These are phyloP conservation scores for Deilephila porcellus DNA, from an alignment of 2,888 invertebrate species.

Conservation along the genomic window DNA sequence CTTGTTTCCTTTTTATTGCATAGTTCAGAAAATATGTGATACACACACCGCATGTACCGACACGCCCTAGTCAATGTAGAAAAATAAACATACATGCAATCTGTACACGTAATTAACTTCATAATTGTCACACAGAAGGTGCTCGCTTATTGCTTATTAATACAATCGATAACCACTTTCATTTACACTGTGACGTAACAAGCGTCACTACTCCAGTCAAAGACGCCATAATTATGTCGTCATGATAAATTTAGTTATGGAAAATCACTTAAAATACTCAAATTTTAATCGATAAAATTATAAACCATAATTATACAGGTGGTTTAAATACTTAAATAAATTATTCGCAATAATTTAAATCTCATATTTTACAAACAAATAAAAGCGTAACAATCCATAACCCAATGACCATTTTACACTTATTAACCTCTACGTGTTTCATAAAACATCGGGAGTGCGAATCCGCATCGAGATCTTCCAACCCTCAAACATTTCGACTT, in stretches of 20 bases:
- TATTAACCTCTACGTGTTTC: too few species aligned
- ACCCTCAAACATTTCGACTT: too few species aligned
- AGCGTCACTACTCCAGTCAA: background rate
- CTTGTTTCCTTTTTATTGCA: constrained; percentile 46
- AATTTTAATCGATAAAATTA: too few species aligned
- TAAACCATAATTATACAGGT: too few species aligned
- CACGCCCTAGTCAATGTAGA: constrained; percentile 49
- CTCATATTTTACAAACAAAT: too few species aligned
- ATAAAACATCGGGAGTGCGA: too few species aligned
- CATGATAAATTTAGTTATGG: background rate
- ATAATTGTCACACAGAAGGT: constrained; percentile 13
- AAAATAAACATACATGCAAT: constrained; percentile 49
- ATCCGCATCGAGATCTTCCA: too few species aligned
- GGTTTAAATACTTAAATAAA: too few species aligned
- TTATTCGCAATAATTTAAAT: too few species aligned
- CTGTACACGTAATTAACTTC: constrained; percentile 46
- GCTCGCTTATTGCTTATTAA: constrained; percentile 12
- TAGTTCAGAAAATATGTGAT: constrained; percentile 47
- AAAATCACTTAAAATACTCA: background rate
- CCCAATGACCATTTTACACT: too few species aligned
- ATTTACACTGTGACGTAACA: background rate
- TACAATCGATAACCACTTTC: background rate
- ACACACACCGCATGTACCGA: constrained; percentile 37
- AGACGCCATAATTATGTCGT: background rate
- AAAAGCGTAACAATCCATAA: too few species aligned